These are phyloP conservation scores for Drosophila pectinifera DNA, from an alignment of 1,140 invertebrate genomes.

Conservation along the genomic window DNA sequence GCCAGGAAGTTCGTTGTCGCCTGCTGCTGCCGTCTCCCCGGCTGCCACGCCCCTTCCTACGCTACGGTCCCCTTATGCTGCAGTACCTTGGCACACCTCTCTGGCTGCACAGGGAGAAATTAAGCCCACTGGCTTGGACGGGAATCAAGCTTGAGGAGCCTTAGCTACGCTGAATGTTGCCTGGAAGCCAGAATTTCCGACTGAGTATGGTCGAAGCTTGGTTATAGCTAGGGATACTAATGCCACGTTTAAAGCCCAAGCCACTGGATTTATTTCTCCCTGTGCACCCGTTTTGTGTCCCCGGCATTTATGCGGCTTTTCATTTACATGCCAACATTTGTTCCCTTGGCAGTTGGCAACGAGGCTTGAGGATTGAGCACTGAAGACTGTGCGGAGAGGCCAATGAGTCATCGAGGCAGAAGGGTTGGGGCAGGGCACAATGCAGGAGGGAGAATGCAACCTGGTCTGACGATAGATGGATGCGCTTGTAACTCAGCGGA, in stretches of 20 bases:
- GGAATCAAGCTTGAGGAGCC: neutral
- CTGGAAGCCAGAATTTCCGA: neutral
- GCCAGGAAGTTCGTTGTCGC: slow-evolving; percentile 50
- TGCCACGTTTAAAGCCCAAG: neutral
- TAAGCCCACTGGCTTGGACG: too few relatives aligned
- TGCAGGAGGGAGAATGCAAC: slow-evolving; percentile 20
- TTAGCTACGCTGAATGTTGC: neutral
- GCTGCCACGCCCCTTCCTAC: slow-evolving; percentile 27
- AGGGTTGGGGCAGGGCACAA: slow-evolving; percentile 8
- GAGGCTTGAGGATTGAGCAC: slow-evolving; percentile 18
- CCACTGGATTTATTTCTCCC: slow-evolving; percentile 20
- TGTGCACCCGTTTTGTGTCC: slow-evolving; percentile 43
- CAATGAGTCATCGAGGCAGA: slow-evolving; percentile 33
- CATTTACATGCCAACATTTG: slow-evolving; percentile 79
- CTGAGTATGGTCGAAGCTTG: too few relatives aligned
- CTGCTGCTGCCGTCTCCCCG: slow-evolving; percentile 28
- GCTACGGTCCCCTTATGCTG: slow-evolving; percentile 8
- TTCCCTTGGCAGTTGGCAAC: slow-evolving; percentile 44
- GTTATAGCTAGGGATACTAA: too few relatives aligned
- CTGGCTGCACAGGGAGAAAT: slow-evolving; percentile 18
- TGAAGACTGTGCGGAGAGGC: slow-evolving; percentile 1
- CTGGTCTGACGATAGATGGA: slow-evolving; percentile 17
- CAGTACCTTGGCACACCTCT: slow-evolving; percentile 26
- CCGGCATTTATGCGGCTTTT: slow-evolving; percentile 79
- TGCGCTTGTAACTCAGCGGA: slow-evolving; percentile 6